These are phyloP conservation scores for Oryzaephilus surinamensis DNA, from an alignment of 1,140 invertebrate species.

Conservation along the genomic window DNA sequence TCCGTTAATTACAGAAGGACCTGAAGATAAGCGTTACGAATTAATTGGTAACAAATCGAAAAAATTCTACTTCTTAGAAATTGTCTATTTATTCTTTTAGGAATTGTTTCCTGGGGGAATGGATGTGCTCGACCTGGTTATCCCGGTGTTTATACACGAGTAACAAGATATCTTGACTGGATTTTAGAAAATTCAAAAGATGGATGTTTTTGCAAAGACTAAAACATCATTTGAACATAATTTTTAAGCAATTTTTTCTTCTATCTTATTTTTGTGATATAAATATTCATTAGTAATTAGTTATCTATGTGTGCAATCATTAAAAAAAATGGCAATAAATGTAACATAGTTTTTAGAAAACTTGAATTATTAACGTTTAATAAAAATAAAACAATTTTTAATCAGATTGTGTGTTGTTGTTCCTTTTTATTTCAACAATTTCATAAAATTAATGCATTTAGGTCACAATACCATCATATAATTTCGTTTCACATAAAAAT, in stretches of 20 bases:
- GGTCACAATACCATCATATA: too few relatives aligned
- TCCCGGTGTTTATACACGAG: conserved; percentile 71
- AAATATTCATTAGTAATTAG: not conserved
- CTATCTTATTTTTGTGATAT: conserved; percentile 5
- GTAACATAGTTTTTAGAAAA: not conserved
- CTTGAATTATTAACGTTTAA: not conserved
- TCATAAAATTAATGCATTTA: too few relatives aligned
- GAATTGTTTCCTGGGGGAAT: conserved; percentile 40
- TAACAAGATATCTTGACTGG: conserved; percentile 66
- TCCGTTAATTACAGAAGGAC: conserved; percentile 63
- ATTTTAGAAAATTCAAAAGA: conserved; percentile 61
- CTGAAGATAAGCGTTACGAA: conserved; percentile 64
- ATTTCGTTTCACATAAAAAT: too few relatives aligned
- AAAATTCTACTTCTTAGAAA: not conserved
- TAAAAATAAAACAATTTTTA: not conserved
- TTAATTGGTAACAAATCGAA: conserved; percentile 49
- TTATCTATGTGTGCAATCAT: conserved; percentile 5
- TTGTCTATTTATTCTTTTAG: conserved; percentile 21
- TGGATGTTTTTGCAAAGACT: conserved; percentile 57
- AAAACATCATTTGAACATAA: too few relatives aligned
- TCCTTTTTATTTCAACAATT: too few relatives aligned
- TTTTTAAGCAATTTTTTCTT: not conserved
- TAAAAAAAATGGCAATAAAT: not conserved
- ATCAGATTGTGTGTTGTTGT: too few relatives aligned
- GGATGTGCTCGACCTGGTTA: conserved; percentile 62